These are phyloP conservation scores for Trichoplax adhaerens DNA, from an alignment of 37 sponge, comb jelly and placozoan genomes.

Conservation along the genomic window DNA sequence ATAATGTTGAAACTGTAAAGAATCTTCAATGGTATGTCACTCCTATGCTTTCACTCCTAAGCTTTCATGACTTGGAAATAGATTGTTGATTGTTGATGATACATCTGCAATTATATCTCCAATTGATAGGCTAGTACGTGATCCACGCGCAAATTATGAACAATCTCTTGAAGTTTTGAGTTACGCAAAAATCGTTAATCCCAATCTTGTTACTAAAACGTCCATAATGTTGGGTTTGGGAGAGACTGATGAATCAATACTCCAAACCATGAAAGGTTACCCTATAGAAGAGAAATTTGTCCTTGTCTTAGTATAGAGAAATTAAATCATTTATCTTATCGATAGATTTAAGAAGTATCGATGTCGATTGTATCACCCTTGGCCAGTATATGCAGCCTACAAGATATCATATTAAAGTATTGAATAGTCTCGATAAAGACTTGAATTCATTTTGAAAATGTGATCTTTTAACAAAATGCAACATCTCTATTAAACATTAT, in stretches of 20 bases:
- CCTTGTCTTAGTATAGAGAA: background rate
- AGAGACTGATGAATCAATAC: conserved; percentile 78
- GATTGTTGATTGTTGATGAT: background rate
- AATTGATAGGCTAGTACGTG: conserved; percentile 65
- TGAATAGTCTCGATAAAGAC: background rate
- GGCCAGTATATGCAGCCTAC: conserved; percentile 99
- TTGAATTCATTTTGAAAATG: background rate
- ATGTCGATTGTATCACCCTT: conserved; percentile 90
- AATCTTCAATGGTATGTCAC: conserved; percentile 58
- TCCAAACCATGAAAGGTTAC: conserved; percentile 35
- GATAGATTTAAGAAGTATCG: conserved; percentile 57
- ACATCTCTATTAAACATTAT: background rate
- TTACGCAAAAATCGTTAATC: conserved; percentile 51
- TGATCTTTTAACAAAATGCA: background rate
- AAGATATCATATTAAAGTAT: conserved; percentile 75
- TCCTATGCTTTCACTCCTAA: background rate
- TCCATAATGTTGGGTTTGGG: conserved; percentile 98
- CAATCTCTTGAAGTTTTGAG: conserved; percentile 79
- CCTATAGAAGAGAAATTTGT: background rate
- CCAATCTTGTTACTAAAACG: conserved; percentile 81
- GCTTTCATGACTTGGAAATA: background rate
- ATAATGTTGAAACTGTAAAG: conserved; percentile 93
- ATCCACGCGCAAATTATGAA: conserved; percentile 87
- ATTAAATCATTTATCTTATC: background rate
- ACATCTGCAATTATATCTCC: background rate